These are phyloP conservation scores for Stictocephala bisonia DNA, from an alignment of 2,888 invertebrate species.

Conservation along the genomic window DNA sequence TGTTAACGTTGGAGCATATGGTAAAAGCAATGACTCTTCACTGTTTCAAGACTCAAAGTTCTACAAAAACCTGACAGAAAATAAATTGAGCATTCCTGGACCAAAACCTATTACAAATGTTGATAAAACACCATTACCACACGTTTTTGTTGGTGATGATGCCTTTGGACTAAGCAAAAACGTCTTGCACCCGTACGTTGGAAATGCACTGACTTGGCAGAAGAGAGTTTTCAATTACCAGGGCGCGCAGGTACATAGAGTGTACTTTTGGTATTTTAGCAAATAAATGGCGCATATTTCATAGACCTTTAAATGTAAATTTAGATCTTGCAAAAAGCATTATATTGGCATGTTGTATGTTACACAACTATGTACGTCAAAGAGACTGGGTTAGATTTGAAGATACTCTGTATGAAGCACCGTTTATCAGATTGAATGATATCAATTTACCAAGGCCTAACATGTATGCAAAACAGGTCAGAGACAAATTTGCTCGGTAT, in stretches of 20 bases:
- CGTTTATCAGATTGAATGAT: neutral
- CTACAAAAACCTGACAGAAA: neutral
- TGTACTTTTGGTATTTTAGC: conserved; percentile 55
- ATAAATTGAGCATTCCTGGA: conserved; percentile 11
- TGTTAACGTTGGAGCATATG: conserved; percentile 49
- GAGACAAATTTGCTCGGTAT: neutral
- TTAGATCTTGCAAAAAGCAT: neutral
- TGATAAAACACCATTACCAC: conserved; percentile 38
- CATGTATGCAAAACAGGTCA: neutral
- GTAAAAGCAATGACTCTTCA: neutral
- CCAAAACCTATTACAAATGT: neutral
- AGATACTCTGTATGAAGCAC: neutral
- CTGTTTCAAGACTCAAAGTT: neutral
- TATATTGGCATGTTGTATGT: neutral
- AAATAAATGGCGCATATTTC: conserved; percentile 51
- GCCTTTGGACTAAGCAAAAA: conserved; percentile 48
- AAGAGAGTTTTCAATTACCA: conserved; percentile 56
- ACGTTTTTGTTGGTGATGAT: conserved; percentile 53
- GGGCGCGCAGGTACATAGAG: conserved; percentile 56
- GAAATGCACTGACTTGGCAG: conserved; percentile 49
- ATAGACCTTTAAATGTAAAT: conserved; percentile 47
- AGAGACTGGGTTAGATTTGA: neutral
- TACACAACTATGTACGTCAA: neutral
- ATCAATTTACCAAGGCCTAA: neutral
- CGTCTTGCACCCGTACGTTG: conserved; percentile 49